phyloP scores from a whole-genome alignment of 2,888 invertebrate species.

The Chirona hameri region DNA sequence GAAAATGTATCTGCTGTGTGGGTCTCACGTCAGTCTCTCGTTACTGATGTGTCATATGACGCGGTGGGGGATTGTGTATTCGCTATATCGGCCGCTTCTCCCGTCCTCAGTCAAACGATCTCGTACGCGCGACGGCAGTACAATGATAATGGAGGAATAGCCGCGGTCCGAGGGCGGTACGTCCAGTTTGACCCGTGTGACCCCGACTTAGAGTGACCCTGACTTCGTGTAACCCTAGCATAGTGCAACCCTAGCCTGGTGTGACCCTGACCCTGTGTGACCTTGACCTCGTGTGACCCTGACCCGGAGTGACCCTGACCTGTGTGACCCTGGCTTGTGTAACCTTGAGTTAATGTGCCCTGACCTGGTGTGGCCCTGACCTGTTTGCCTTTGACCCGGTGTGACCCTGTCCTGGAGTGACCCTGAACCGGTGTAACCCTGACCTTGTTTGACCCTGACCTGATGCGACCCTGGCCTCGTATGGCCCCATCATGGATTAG shows the following conservation, averaged over 20 bases:
- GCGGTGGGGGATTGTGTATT: too few relatives aligned
- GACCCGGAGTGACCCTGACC: neutral
- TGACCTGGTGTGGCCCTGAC: neutral
- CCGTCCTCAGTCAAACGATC: slow-evolving; percentile 1
- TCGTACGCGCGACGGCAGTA: neutral
- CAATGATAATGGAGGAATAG: neutral
- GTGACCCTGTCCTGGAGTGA: neutral
- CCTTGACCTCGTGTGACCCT: neutral
- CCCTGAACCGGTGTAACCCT: neutral
- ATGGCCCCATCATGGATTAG: too few relatives aligned
- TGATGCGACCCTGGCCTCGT: too few relatives aligned
- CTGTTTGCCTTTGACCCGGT: neutral
- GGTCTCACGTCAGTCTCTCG: too few relatives aligned
- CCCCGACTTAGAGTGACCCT: too few relatives aligned
- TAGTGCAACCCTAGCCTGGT: neutral
- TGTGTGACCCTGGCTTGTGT: too few relatives aligned
- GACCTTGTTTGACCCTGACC: neutral
- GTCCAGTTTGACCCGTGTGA: neutral
- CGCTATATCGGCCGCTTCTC: neutral
- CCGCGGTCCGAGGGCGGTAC: neutral
- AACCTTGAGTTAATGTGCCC: too few relatives aligned
- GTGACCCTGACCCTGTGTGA: too few relatives aligned
- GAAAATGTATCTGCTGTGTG: too few relatives aligned
- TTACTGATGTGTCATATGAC: too few relatives aligned
- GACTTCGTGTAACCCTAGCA: neutral